phyloP scores from a whole-genome alignment of 2,888 invertebrate species.

The Euzetes globulus region DNA sequence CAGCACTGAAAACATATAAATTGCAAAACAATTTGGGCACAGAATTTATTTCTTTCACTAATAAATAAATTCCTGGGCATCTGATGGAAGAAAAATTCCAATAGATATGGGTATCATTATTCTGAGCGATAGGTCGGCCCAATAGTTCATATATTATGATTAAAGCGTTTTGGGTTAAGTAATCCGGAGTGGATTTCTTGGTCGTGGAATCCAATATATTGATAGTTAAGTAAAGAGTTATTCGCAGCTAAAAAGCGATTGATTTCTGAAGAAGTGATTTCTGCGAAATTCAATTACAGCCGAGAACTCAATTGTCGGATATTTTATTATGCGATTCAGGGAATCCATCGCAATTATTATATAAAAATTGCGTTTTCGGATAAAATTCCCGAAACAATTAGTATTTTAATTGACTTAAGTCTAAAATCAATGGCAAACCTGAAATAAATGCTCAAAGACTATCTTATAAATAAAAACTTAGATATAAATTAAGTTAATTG shows the following conservation, averaged over 20 bases:
- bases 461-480: background rate
- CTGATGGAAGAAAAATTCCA: background rate
- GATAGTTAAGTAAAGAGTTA: background rate
- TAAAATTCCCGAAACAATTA: background rate
- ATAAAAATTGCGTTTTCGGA: background rate
- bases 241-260: background rate
- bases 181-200: background rate
- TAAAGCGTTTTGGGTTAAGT: background rate
- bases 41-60: background rate
- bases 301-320: background rate
- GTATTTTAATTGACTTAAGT: background rate
- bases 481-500: background rate
- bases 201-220: background rate
- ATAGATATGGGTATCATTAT: background rate
- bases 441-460: background rate
- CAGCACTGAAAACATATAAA: background rate
- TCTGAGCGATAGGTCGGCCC: background rate
- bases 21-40: background rate
- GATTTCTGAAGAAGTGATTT: background rate
- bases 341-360: background rate
- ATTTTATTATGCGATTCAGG: background rate
- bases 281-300: background rate
- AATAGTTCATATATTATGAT: background rate
- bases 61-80: background rate
- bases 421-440: background rate